Conservation (phyloP, 2,113 vertebrate species). For the Muntiacus reevesi region DNA sequence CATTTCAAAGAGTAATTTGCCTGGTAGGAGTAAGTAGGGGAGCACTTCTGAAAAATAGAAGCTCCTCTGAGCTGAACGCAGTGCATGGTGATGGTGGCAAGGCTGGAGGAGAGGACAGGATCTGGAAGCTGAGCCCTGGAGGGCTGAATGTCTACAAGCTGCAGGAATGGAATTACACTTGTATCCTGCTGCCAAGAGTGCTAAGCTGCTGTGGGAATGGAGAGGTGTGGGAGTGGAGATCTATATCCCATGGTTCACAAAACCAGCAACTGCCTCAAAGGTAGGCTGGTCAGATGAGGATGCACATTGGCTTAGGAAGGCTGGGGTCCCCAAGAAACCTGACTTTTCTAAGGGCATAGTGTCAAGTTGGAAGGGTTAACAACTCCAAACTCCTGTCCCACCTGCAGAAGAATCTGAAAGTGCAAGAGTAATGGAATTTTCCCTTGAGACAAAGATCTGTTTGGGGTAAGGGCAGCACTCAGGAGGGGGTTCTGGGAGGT, state of each 20-base stretch:
- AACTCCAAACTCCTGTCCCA: background rate
- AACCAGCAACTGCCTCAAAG: too few species aligned
- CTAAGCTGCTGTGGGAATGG: too few species aligned
- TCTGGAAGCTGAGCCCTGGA: background rate
- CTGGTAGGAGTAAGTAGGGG: fast-evolving
- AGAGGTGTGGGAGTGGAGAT: background rate
- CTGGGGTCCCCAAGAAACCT: too few species aligned
- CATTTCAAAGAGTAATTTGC: too few species aligned
- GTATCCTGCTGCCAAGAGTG: fast-evolving
- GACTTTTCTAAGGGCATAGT: too few species aligned
- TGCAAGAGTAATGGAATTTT: background rate
- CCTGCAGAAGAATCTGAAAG: too few species aligned
- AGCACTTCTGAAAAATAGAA: background rate
- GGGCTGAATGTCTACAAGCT: too few species aligned
- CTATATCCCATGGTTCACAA: background rate
- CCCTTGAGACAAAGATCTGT: fast-evolving
- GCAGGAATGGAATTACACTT: background rate
- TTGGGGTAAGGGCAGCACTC: too few species aligned
- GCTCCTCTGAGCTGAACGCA: fast-evolving
- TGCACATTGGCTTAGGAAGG: background rate
- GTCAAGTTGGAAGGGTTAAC: too few species aligned
- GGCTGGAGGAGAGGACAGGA: background rate
- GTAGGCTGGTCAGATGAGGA: background rate
- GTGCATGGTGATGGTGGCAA: background rate
- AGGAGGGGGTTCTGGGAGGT: background rate